A percentile compares a stretch with the other conserved stretches of the same genome.
These are phyloP conservation scores for Melanotaenia pygmaea DNA, from an alignment of 2,797 vertebrate species.

Conservation along the genomic window DNA sequence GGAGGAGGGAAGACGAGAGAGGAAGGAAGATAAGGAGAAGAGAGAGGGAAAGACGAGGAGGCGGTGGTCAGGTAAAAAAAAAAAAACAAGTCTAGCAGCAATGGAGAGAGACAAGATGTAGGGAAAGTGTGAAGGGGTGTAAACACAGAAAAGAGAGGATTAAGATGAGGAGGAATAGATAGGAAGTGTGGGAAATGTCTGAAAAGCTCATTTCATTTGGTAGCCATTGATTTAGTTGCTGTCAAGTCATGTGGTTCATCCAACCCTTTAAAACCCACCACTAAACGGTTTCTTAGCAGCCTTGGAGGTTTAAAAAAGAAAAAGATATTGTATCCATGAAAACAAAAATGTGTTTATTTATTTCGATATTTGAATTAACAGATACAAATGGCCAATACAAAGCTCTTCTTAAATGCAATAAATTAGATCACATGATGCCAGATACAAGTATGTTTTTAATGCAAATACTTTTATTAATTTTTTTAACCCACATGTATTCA, in stretches of 20 bases:
- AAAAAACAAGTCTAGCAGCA: constrained; percentile 38
- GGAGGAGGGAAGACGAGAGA: constrained; percentile 17
- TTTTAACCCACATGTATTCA: no score
- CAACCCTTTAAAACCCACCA: neutral
- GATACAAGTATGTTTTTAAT: no score
- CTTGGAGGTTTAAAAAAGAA: neutral
- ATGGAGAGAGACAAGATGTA: constrained; percentile 10
- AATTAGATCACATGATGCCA: no score
- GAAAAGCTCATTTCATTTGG: constrained; percentile 49
- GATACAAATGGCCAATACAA: no score
- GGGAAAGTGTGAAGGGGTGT: neutral
- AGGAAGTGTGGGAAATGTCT: constrained; percentile 49
- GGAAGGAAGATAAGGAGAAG: constrained; percentile 14
- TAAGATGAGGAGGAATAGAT: constrained; percentile 57
- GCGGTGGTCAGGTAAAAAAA: constrained; percentile 24
- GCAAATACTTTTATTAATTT: no score
- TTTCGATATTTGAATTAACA: no score
- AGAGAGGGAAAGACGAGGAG: constrained; percentile 2
- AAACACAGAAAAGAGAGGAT: constrained; percentile 38
- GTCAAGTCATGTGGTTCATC: constrained; percentile 6
- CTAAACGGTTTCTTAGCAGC: neutral
- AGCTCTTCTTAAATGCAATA: no score
- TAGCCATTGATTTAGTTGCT: constrained; percentile 31
- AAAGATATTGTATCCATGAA: no score
- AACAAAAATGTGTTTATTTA: no score